Evolutionary conservation across 2,888 invertebrate species (phyloP), one percentile per base, ranked within the genome.

Genomic region (Lagria hirta): DNA sequence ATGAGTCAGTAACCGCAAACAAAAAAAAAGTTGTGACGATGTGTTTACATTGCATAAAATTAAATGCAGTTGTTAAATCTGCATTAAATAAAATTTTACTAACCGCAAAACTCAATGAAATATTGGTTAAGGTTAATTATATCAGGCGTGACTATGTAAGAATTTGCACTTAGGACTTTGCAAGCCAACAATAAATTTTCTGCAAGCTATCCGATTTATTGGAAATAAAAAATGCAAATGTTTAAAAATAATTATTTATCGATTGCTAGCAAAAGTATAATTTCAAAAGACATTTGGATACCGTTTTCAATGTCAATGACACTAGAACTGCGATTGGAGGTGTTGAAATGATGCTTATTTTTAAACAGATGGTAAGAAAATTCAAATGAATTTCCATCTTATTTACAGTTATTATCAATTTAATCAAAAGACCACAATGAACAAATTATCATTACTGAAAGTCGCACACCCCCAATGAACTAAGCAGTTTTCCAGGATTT

Each of bases 251-350:
- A 35, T n/a, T n/a, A 28, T 36, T 18, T 21, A 28, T 38, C 15
- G 24, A 38, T 30, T 38, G 21, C 17, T 38, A 21, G 29, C 20
- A 43, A 21, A 37, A 36, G 43, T 37, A 42, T 29, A 47, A 45
- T 55, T 49, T 43, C 46, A 51, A 43, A 49, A 51, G 50, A 48
- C 23, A n/a, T 22, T 29, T 12, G 15, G 14, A 33, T 34, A 22
- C 24, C 53, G 7, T 43, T 50, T 54, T 53, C 51, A 53, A 51
- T 55, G 55, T 55, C 55, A 53, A 45, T 52, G 55, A 55, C 55
- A 52, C 26, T n/a, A n/a, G n/a, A n/a, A n/a, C n/a, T n/a, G n/a
- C n/a, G n/a, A n/a, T n/a, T n/a, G n/a, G n/a, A n/a, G n/a, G n/a
- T n/a, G n/a, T n/a, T n/a, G n/a, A n/a, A n/a, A n/a, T n/a, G n/a